Evolutionary conservation across 1,140 invertebrate genomes (phyloP).

Genomic region (Oedothorax gibbosus): DNA sequence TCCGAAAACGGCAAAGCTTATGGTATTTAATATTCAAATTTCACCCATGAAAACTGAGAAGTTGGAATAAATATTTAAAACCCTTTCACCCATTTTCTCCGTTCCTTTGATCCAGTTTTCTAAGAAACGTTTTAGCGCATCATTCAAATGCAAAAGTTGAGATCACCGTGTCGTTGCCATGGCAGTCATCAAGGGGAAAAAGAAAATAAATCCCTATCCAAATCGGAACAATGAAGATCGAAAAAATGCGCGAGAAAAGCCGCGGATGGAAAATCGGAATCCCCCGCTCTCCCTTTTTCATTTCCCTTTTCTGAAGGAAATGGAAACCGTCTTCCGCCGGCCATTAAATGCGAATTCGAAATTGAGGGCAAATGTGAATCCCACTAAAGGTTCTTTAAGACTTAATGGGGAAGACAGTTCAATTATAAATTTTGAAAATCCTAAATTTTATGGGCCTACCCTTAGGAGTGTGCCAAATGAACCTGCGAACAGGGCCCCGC

Average conservation of each 20-base stretch:
- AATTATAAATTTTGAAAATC: no score
- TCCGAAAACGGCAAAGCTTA: no score
- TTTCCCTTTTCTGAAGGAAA: conserved; percentile 30
- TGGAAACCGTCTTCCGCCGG: conserved; percentile 59
- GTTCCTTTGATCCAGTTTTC: background rate
- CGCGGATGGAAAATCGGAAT: conserved; percentile 16
- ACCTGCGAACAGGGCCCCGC: no score
- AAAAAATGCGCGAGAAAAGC: conserved; percentile 41
- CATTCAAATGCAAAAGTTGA: conserved; percentile 35
- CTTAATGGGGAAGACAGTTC: no score
- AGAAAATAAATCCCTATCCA: conserved; percentile 55
- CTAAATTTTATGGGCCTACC: no score
- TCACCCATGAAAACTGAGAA: background rate
- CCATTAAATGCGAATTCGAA: conserved; percentile 59
- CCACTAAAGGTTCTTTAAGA: no score
- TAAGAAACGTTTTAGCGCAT: no score
- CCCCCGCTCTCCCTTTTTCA: background rate
- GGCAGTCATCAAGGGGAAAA: conserved; percentile 17
- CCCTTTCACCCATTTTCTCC: background rate
- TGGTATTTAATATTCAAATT: no score
- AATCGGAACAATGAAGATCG: conserved; percentile 7
- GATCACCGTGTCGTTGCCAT: conserved; percentile 39
- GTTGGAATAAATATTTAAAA: no score
- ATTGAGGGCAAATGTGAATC: no score
- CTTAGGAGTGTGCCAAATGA: no score